These are phyloP conservation scores for Hyposmocoma kahamanoa DNA, from an alignment of 1,140 invertebrate species.

Conservation along the genomic window DNA sequence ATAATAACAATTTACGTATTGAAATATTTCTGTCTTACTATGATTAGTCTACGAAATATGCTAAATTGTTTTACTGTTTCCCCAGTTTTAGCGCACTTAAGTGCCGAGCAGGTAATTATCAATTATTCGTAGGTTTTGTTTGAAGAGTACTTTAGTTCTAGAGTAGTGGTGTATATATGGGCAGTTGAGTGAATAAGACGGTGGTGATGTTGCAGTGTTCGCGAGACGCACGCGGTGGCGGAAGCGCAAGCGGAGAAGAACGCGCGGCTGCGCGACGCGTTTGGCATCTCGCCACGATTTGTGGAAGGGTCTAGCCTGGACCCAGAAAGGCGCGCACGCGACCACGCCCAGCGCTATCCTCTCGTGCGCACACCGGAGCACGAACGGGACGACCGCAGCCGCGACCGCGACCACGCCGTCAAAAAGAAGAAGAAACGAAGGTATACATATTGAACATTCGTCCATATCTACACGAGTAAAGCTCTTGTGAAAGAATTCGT, in stretches of 20 bases:
- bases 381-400: conserved; percentile 53
- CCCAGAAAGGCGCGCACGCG: conserved; percentile 81
- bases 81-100: conserved; percentile 67
- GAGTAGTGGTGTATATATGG: no score
- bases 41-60: background rate
- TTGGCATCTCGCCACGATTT: conserved; percentile 95
- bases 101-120: conserved; percentile 65
- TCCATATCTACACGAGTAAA: no score
- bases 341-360: conserved; percentile 76
- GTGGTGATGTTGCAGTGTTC: conserved; percentile 81
- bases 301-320: conserved; percentile 96
- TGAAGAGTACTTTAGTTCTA: no score
- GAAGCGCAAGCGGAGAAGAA: conserved; percentile 98
- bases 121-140: background rate
- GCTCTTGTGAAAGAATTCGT: no score
- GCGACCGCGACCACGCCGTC: conserved; percentile 33
- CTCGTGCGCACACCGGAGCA: conserved; percentile 77
- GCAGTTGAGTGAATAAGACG: no score
- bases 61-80: conserved; percentile 41
- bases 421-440: conserved; percentile 75
- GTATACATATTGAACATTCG: no score
- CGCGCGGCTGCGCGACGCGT: conserved; percentile 91
- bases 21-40: no score
- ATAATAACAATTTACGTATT: no score
- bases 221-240: conserved; percentile 95